These are phyloP conservation scores for Argyrosomus regius DNA, from an alignment of 2,797 vertebrate species.

Conservation along the genomic window DNA sequence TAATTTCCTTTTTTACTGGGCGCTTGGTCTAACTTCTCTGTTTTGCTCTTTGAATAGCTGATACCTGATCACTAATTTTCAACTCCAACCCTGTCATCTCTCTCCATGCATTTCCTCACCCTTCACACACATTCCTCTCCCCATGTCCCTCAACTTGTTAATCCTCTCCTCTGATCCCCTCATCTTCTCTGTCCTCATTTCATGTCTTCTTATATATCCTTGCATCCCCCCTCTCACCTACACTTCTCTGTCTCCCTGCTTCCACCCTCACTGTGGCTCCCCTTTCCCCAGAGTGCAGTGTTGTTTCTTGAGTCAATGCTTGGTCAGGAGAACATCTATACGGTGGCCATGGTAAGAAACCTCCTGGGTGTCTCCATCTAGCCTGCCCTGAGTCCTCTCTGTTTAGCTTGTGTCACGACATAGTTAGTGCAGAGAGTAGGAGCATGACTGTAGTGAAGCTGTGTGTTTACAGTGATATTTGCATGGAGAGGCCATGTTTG, in stretches of 20 bases:
- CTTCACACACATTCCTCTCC: constrained; percentile 54
- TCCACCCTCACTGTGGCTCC: constrained; percentile 49
- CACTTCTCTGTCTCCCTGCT: constrained; percentile 43
- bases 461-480: constrained; percentile 30
- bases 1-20: constrained; percentile 1
- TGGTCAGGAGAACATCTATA: constrained; percentile 84
- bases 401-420: constrained; percentile 40
- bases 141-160: constrained; percentile 64
- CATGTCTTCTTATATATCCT: constrained; percentile 59
- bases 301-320: constrained; percentile 85
- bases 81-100: constrained; percentile 44
- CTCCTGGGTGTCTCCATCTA: constrained; percentile 46
- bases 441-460: constrained; percentile 35
- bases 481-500: constrained; percentile 40
- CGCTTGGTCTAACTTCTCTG: constrained; percentile 47
- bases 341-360: constrained; percentile 84
- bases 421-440: constrained; percentile 28
- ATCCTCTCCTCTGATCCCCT: constrained; percentile 69
- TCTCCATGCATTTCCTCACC: constrained; percentile 51
- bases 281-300: constrained; percentile 80
- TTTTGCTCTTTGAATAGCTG: constrained; percentile 52
- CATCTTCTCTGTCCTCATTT: constrained; percentile 69
- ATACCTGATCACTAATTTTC: constrained; percentile 62
- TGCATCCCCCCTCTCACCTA: constrained; percentile 14
- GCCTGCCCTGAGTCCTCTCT: constrained; percentile 17